Conservation (phyloP, 2,888 invertebrate genomes). For the Xylocampa areola region DNA sequence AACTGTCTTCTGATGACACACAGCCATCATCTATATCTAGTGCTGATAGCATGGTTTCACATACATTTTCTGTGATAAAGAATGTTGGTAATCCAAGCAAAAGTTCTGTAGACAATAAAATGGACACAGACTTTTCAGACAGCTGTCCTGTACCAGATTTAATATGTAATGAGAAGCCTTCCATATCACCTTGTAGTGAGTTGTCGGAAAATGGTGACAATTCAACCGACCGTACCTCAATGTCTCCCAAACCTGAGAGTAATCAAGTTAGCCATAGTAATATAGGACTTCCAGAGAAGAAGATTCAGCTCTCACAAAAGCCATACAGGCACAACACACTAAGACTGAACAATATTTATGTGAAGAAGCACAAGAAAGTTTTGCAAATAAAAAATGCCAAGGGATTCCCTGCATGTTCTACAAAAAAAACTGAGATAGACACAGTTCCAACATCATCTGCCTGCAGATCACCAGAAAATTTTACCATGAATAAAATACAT, state of each 20-base stretch:
- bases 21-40: slow-evolving; percentile 72
- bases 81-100: slow-evolving; percentile 79
- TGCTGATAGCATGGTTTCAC: slow-evolving; percentile 71
- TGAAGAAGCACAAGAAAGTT: slow-evolving; percentile 84
- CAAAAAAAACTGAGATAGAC: slow-evolving; percentile 60
- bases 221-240: slow-evolving; percentile 73
- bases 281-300: slow-evolving; percentile 64
- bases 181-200: slow-evolving; percentile 87
- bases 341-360: slow-evolving; percentile 82
- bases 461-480: slow-evolving; percentile 74
- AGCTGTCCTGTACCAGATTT: slow-evolving; percentile 86
- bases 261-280: slow-evolving; percentile 59
- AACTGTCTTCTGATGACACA: slow-evolving; percentile 67
- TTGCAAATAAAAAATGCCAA: slow-evolving; percentile 84
- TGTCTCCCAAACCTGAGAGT: slow-evolving; percentile 71
- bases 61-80: slow-evolving; percentile 85
- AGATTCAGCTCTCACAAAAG: slow-evolving; percentile 64
- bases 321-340: slow-evolving; percentile 70
- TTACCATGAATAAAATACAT: slow-evolving; percentile 74
- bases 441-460: slow-evolving; percentile 74
- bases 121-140: slow-evolving; percentile 82
- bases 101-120: slow-evolving; percentile 74
- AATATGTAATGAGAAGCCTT: slow-evolving; percentile 87
- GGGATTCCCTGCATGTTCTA: slow-evolving; percentile 46
- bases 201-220: slow-evolving; percentile 85